Percentiles rank a stretch among this genome's conserved stretches.
phyloP scores from a whole-genome alignment of 2,113 vertebrate species.

The Oxygymnocypris stewartii region DNA sequence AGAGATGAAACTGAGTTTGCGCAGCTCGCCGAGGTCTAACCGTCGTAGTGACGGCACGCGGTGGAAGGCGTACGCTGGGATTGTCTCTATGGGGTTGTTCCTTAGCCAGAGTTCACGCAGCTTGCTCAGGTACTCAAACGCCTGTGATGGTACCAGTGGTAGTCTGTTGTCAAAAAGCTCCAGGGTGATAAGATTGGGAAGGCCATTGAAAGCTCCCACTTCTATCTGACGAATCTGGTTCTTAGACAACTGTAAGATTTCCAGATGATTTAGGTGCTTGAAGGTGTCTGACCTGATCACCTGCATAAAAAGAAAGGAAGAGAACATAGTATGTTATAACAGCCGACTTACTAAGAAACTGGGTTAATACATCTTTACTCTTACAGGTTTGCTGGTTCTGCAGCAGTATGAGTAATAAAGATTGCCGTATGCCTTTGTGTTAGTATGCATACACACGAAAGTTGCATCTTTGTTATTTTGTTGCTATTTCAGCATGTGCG shows the following conservation, averaged over 20 bases:
- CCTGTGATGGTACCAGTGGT: constrained; percentile 91
- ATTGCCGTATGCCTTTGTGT: background rate
- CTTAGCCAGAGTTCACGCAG: constrained; percentile 92
- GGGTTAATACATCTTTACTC: background rate
- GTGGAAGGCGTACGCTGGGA: constrained; percentile 94
- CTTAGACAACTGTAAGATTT: constrained; percentile 95
- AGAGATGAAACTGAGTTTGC: constrained; percentile 93
- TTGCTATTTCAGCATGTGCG: constrained; percentile 6
- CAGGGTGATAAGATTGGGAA: constrained; percentile 94
- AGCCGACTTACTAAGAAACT: background rate
- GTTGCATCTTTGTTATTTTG: constrained; percentile 2
- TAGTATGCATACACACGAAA: background rate
- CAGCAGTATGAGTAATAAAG: background rate
- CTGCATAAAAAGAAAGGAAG: constrained; percentile 54
- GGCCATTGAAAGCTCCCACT: constrained; percentile 95
- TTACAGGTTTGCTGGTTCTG: background rate
- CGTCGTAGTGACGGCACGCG: constrained; percentile 90
- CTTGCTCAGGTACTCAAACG: constrained; percentile 97
- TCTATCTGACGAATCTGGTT: constrained; percentile 94
- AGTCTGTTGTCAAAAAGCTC: constrained; percentile 97
- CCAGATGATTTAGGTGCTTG: constrained; percentile 93
- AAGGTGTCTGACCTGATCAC: constrained; percentile 97
- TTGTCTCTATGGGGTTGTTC: constrained; percentile 96
- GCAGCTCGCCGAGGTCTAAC: constrained; percentile 91
- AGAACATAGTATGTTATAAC: background rate